Evolutionary conservation across 1,140 invertebrate species (phyloP).

Genomic region (Drosophila lacertosa): DNA sequence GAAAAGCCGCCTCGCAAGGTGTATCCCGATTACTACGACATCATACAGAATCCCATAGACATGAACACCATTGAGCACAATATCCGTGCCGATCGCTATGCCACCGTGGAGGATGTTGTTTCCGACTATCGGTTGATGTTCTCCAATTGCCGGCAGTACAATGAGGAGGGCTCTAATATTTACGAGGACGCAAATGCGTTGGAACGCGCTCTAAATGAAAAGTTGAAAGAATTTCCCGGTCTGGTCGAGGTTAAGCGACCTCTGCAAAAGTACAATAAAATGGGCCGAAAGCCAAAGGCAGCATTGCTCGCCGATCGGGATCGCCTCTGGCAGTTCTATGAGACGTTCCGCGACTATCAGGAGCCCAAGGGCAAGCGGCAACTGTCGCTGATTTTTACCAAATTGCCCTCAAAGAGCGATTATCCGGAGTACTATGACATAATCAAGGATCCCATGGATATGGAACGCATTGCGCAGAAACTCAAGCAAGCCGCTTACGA

Average conservation of each 20-base stretch:
- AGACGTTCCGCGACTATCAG: conserved; percentile 94
- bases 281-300: conserved; percentile 78
- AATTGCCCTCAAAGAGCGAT: conserved; percentile 95
- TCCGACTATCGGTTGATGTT: conserved; percentile 94
- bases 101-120: conserved; percentile 86
- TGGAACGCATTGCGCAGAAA: conserved; percentile 97
- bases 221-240: conserved; percentile 89
- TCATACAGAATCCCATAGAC: conserved; percentile 97
- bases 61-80: conserved; percentile 97
- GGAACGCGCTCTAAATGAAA: conserved; percentile 93
- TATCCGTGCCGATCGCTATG: conserved; percentile 90
- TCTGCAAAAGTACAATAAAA: conserved; percentile 67
- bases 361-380: conserved; percentile 93
- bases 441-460: conserved; percentile 98
- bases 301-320: conserved; percentile 88
- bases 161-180: conserved; percentile 97
- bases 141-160: conserved; percentile 97
- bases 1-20: conserved; percentile 97
- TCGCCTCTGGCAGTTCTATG: conserved; percentile 94
- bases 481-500: conserved; percentile 92
- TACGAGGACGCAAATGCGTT: conserved; percentile 96
- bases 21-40: conserved; percentile 98
- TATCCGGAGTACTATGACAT: conserved; percentile 99
- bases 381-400: conserved; percentile 96
- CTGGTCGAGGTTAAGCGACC: conserved; percentile 73